These are phyloP conservation scores for Clupea harengus DNA, from an alignment of 2,113 vertebrate species.

Conservation along the genomic window DNA sequence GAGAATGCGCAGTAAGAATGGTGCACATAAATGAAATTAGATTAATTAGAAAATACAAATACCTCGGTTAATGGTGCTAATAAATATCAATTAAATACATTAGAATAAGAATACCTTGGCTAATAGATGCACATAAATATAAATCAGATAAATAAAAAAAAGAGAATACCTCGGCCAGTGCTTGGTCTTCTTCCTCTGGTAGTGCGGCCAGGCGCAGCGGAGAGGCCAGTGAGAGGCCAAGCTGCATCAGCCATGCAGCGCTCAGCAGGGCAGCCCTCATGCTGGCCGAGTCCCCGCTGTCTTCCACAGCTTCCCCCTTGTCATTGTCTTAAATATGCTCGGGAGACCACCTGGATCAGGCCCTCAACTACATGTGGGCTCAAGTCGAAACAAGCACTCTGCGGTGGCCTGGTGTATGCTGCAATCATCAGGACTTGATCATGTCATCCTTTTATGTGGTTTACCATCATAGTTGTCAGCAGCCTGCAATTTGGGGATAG, in stretches of 20 bases:
- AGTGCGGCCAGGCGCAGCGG: slow-evolving; percentile 26
- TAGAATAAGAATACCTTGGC: too few species aligned
- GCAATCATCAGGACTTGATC: slow-evolving; percentile 14
- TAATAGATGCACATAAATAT: too few species aligned
- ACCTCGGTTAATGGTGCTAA: too few species aligned
- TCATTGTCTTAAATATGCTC: neutral
- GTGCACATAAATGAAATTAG: too few species aligned
- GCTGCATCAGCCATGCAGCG: slow-evolving; percentile 37
- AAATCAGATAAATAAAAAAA: too few species aligned
- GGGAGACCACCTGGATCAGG: slow-evolving; percentile 51
- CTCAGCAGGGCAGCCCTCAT: neutral
- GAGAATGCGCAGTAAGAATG: too few species aligned
- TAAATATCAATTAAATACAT: too few species aligned
- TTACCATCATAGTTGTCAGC: slow-evolving; percentile 9
- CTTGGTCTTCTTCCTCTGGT: slow-evolving; percentile 45
- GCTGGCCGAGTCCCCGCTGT: neutral
- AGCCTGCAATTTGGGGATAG: neutral
- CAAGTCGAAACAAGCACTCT: slow-evolving; percentile 53
- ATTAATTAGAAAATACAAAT: too few species aligned
- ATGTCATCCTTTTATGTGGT: slow-evolving; percentile 14
- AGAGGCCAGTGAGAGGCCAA: neutral
- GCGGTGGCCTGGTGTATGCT: neutral
- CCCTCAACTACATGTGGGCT: slow-evolving; percentile 49
- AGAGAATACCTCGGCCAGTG: slow-evolving; percentile 57
- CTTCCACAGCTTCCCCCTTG: neutral